Percentiles rank a stretch among this genome's conserved stretches.
Conservation (phyloP, 64 coral and sea anemone species). For the Montipora efflorescens region DNA sequence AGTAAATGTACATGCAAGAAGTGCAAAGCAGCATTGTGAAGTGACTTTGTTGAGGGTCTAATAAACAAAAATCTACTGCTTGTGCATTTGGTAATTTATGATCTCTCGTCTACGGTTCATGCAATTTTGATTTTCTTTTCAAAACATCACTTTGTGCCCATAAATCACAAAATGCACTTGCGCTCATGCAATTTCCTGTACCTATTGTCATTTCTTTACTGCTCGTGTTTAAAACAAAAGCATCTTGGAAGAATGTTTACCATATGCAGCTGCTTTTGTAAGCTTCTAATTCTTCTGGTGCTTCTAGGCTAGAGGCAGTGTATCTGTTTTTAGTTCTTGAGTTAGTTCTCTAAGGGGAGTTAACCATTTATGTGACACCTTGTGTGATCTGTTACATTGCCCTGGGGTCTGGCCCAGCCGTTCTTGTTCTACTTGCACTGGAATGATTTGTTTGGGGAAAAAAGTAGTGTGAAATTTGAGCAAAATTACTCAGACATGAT, state of each 20-base stretch:
- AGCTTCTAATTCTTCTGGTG: conserved; percentile 5
- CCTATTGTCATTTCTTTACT: conserved; percentile 4
- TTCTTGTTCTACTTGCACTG: conserved; percentile 31
- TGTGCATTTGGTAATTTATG: neutral
- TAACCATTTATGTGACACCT: neutral
- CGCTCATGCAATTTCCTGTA: neutral
- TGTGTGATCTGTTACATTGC: conserved; percentile 7
- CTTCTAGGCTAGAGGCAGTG: neutral
- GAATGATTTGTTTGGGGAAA: conserved; percentile 13
- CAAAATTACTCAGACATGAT: conserved; percentile 30
- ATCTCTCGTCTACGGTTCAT: neutral
- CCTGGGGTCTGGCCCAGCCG: conserved; percentile 1
- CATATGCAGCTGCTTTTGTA: neutral
- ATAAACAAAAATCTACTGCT: neutral
- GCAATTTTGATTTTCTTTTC: neutral
- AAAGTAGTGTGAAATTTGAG: conserved; percentile 3
- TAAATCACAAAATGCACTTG: too few relatives aligned
- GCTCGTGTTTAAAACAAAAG: neutral
- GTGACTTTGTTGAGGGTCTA: neutral
- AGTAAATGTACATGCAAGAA: neutral
- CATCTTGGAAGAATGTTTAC: neutral
- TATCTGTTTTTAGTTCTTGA: neutral
- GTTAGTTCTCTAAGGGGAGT: neutral
- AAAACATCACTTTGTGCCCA: too few relatives aligned
- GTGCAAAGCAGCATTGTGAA: neutral